Percentiles rank a stretch among this genome's conserved stretches.
These are phyloP conservation scores for Sitophilus oryzae DNA, from an alignment of 1,140 invertebrate species.

Conservation along the genomic window DNA sequence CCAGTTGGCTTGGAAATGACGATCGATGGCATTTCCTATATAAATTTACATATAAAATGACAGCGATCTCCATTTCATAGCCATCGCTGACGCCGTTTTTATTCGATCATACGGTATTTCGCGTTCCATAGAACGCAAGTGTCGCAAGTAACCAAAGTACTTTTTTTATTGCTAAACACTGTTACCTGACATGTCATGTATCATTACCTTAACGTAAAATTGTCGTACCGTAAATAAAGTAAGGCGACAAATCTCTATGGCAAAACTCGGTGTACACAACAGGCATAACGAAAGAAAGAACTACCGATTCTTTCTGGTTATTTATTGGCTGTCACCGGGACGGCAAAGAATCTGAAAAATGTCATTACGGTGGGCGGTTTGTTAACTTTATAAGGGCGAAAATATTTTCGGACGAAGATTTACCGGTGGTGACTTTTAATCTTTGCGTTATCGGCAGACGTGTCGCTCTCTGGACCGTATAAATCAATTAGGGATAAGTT, in stretches of 20 bases:
- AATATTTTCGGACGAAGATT: conserved; percentile 18
- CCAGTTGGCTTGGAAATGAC: too few relatives aligned
- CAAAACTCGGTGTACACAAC: conserved; percentile 7
- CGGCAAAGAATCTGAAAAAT: conserved; percentile 30
- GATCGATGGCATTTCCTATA: too few relatives aligned
- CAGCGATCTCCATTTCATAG: too few relatives aligned
- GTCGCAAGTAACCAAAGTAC: too few relatives aligned
- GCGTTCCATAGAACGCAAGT: too few relatives aligned
- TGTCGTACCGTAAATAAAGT: not conserved
- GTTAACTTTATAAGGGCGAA: conserved; percentile 29
- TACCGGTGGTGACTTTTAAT: conserved; percentile 17
- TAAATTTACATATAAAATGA: too few relatives aligned
- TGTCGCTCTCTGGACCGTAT: not conserved
- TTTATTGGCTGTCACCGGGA: conserved; percentile 32
- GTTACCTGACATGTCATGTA: too few relatives aligned
- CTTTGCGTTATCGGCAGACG: conserved; percentile 2
- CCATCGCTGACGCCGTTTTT: too few relatives aligned
- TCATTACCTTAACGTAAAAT: not conserved
- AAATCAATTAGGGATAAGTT: not conserved
- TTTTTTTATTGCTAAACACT: too few relatives aligned
- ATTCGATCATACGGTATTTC: too few relatives aligned
- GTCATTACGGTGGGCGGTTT: conserved; percentile 34
- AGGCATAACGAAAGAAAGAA: conserved; percentile 19
- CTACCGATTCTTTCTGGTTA: conserved; percentile 27
- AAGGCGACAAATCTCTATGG: conserved; percentile 14